Percentiles rank a stretch among this genome's conserved stretches.
Evolutionary conservation across 2,888 invertebrate species (phyloP).

Genomic region (Biston stratarius): DNA sequence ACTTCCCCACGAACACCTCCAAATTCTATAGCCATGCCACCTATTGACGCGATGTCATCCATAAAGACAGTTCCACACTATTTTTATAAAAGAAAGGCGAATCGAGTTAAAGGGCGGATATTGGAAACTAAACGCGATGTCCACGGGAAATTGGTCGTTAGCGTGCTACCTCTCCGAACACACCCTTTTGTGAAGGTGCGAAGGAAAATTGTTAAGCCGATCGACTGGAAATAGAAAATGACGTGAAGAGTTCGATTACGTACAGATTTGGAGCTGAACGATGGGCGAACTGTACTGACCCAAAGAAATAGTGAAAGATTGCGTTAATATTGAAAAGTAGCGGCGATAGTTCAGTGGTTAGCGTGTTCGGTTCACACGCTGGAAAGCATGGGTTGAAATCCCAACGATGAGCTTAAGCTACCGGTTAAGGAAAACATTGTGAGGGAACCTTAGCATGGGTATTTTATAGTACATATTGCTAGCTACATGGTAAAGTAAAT

Average conservation of each 20-base stretch:
- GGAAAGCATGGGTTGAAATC: no score
- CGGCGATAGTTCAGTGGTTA: background rate
- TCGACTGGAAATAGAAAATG: slow-evolving; percentile 15
- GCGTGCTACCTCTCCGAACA: slow-evolving; percentile 34
- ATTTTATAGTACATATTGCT: no score
- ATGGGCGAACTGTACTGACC: background rate
- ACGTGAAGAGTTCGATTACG: slow-evolving; percentile 1
- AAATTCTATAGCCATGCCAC: slow-evolving; percentile 13
- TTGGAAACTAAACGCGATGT: slow-evolving; percentile 46
- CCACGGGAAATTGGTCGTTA: slow-evolving; percentile 53
- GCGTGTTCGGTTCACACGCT: no score
- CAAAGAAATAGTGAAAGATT: background rate
- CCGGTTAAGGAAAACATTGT: no score
- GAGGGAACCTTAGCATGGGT: no score
- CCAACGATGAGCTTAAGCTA: no score
- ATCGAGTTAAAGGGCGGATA: slow-evolving; percentile 39
- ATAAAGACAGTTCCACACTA: slow-evolving; percentile 27
- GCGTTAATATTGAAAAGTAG: no score
- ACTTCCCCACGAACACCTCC: slow-evolving; percentile 12
- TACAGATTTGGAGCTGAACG: slow-evolving; percentile 3
- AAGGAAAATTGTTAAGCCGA: slow-evolving; percentile 22
- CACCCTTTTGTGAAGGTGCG: slow-evolving; percentile 39
- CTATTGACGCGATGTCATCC: slow-evolving; percentile 11
- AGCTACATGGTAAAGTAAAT: no score
- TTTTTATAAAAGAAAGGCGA: slow-evolving; percentile 36